Evolutionary conservation across 2,797 vertebrate genomes (phyloP).

Genomic region (Ispidina lecontei): DNA sequence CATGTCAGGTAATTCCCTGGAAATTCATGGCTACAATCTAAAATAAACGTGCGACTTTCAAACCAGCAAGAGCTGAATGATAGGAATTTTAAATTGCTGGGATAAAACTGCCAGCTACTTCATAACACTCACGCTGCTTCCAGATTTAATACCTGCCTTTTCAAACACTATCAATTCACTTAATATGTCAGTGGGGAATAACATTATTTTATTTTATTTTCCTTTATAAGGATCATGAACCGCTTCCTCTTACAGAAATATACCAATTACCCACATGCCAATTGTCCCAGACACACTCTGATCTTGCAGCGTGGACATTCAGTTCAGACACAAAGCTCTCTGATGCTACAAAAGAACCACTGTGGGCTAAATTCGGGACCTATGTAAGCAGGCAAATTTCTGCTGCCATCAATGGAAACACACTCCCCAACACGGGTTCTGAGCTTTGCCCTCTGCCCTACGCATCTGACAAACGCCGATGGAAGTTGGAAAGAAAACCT

Average conservation of each 20-base stretch:
- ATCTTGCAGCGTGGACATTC: conserved; percentile 35
- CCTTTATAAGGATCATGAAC: conserved; percentile 47
- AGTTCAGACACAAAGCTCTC: conserved; percentile 54
- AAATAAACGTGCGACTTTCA: conserved; percentile 39
- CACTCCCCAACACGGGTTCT: neutral
- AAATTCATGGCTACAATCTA: conserved; percentile 50
- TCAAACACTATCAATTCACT: conserved; percentile 50
- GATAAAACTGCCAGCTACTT: conserved; percentile 52
- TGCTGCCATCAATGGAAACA: conserved; percentile 55
- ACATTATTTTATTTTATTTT: conserved; percentile 32
- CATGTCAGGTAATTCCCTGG: conserved; percentile 70
- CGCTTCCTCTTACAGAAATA: neutral
- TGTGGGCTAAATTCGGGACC: conserved; percentile 49
- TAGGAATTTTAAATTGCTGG: conserved; percentile 38
- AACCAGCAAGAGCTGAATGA: neutral
- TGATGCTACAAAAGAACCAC: conserved; percentile 55
- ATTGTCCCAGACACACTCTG: conserved; percentile 31
- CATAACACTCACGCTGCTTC: conserved; percentile 26
- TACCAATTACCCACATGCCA: conserved; percentile 54
- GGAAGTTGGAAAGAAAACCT: conserved; percentile 27
- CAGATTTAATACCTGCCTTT: conserved; percentile 51
- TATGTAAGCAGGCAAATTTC: conserved; percentile 52
- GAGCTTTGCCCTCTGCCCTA: conserved; percentile 59
- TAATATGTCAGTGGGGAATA: conserved; percentile 47
- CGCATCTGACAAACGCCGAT: conserved; percentile 38